Percentiles rank a stretch among this genome's conserved stretches.
These are phyloP conservation scores for Trichopoda pennipes DNA, from an alignment of 2,888 invertebrate species.

Conservation along the genomic window DNA sequence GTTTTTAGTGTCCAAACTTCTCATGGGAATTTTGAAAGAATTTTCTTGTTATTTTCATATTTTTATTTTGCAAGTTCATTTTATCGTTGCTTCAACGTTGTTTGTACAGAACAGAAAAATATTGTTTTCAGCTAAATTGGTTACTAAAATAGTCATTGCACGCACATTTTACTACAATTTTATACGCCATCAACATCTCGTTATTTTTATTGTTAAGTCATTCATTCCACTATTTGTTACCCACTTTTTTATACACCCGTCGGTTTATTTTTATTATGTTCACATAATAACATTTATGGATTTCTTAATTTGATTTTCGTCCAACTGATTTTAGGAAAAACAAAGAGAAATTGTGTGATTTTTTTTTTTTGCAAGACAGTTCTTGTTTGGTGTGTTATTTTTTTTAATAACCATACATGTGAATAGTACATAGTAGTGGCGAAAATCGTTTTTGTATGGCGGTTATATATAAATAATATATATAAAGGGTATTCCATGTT, in stretches of 20 bases:
- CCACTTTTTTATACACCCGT: neutral
- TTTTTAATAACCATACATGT: no score
- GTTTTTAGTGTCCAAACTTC: neutral
- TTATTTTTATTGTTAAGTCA: conserved; percentile 32
- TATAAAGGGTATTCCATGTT: no score
- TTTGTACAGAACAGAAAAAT: neutral
- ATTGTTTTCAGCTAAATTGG: conserved; percentile 31
- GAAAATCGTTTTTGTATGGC: no score
- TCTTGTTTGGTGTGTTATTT: no score
- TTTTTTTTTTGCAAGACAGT: neutral
- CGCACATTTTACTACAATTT: conserved; percentile 52
- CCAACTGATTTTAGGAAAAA: neutral
- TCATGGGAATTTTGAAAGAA: neutral
- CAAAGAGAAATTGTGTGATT: neutral
- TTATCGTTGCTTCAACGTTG: neutral
- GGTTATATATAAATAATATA: no score
- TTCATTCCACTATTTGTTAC: conserved; percentile 1
- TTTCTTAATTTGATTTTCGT: conserved; percentile 7
- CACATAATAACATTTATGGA: conserved; percentile 25
- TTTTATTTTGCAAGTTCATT: neutral
- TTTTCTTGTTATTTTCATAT: neutral
- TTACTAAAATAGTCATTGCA: conserved; percentile 37
- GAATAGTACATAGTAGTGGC: no score
- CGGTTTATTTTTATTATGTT: conserved; percentile 12
- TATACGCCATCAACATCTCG: conserved; percentile 42